Evolutionary conservation across 1,140 invertebrate species (phyloP), one percentile per base, ranked within the genome.

Genomic region (Nephila pilipes): DNA sequence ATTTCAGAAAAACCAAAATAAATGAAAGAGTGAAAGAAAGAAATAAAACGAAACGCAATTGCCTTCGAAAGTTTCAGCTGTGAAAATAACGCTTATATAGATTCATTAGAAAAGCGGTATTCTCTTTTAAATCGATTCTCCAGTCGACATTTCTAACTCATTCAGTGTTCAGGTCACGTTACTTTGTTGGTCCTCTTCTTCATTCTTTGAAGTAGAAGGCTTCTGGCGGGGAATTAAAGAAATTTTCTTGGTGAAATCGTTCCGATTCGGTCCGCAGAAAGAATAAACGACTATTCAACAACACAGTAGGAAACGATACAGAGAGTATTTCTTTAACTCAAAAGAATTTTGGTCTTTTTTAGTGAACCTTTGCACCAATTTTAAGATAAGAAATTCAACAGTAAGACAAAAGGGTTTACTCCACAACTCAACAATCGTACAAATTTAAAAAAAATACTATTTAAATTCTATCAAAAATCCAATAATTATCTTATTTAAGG

Each of bases 31-130:
- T 16, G 29, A 16, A 14, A 0, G 6, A 1, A 10, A 29, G 69
- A 20, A 75, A 75, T 36, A 29, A 75, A 36, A 75, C 16, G 29
- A 75, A 75, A 75, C n/a, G 14, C 29, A 20, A 32, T 14, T 16
- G 3, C 16, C 16, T 16, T 32, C 32, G 29, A 75, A 75, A 75
- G 29, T 75, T 75, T 75, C 80, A 46, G 20, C 80, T 83, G 80
- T 83, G 80, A 83, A 83, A 83, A 83, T 83, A 83, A 83, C 80
- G 54, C 80, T 83, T 54, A 83, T 10, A 46, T 83, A 83, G 80
- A 83, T 83, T 83, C 80, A 83, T 83, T 83, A 83, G 54, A 55
- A 54, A 83, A 83, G 80, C 22, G 80, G 18, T 75, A 75, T 75
- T 25, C 22, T 83, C 46, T 83, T 55, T 83, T 54, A 83, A 83